A percentile compares a stretch with the other conserved stretches of the same genome.
These are phyloP conservation scores for Ophraella communa DNA, from an alignment of 2,888 invertebrate genomes.

Conservation along the genomic window DNA sequence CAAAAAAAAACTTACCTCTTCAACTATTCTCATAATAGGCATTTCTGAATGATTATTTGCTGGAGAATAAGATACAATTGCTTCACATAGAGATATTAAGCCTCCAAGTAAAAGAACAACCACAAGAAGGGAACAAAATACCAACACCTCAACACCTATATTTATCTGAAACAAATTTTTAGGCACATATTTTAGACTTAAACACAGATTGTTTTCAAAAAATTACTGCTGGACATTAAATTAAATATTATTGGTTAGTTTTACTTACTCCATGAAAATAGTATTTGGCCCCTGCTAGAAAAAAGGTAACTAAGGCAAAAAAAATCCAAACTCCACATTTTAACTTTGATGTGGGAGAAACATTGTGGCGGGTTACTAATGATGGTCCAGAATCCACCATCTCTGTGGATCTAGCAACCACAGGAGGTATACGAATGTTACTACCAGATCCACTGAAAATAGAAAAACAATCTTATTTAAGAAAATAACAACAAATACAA, in stretches of 20 bases:
- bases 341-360: constrained; percentile 64
- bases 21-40: constrained; percentile 28
- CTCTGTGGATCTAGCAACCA: constrained; percentile 36
- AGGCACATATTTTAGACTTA: too few species aligned
- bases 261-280: constrained; percentile 64
- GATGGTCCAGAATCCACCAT: constrained; percentile 38
- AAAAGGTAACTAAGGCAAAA: constrained; percentile 72
- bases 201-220: too few species aligned
- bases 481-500: background rate
- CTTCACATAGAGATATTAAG: constrained; percentile 66
- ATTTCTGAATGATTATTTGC: constrained; percentile 48
- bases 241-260: constrained; percentile 15
- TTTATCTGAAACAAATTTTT: constrained; percentile 42
- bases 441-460: constrained; percentile 41
- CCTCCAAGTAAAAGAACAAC: constrained; percentile 70
- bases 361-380: constrained; percentile 33
- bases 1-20: constrained; percentile 30
- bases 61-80: constrained; percentile 46
- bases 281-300: constrained; percentile 75
- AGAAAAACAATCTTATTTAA: too few species aligned
- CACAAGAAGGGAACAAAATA: constrained; percentile 66
- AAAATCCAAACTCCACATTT: constrained; percentile 77
- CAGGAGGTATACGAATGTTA: constrained; percentile 40
- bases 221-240: too few species aligned
- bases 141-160: constrained; percentile 51